Percentiles rank a stretch among this genome's conserved stretches.
Conservation (phyloP, 1,140 invertebrate genomes). For the Drosophila ironensis region DNA sequence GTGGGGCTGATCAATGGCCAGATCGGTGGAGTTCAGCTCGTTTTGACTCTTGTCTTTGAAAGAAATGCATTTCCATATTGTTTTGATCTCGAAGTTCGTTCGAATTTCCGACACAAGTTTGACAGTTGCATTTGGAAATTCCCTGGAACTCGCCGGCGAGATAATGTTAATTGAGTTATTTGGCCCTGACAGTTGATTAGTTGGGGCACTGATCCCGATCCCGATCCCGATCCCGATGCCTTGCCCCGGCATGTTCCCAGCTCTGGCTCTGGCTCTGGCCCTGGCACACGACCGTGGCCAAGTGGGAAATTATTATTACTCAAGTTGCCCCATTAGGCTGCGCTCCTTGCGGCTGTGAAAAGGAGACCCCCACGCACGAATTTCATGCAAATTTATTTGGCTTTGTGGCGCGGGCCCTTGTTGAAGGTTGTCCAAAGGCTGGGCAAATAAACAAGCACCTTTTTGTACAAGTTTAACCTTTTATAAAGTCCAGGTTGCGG, state of each 20-base stretch:
- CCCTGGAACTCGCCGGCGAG: conserved; percentile 51
- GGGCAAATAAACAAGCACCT: too few species aligned
- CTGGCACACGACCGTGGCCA: conserved; percentile 25
- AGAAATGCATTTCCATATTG: conserved; percentile 77
- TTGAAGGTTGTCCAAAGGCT: background rate
- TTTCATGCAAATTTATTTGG: conserved; percentile 49
- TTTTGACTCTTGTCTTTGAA: conserved; percentile 53
- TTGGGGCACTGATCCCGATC: conserved; percentile 45
- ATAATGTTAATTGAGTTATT: conserved; percentile 80
- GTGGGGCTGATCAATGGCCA: conserved; percentile 70
- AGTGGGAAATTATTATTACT: conserved; percentile 77
- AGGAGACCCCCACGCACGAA: conserved; percentile 55
- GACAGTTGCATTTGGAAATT: conserved; percentile 75
- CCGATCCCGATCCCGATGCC: too few species aligned
- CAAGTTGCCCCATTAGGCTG: conserved; percentile 65
- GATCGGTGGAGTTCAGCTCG: conserved; percentile 20
- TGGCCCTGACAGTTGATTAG: conserved; percentile 71
- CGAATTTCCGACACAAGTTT: conserved; percentile 71
- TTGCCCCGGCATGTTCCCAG: too few species aligned
- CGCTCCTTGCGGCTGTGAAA: conserved; percentile 41
- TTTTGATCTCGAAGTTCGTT: conserved; percentile 76
- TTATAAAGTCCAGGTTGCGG: background rate
- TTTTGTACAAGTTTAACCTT: background rate
- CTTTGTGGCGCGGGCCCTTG: conserved; percentile 15
- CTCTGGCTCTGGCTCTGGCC: too few species aligned